Evolutionary conservation across 2,797 vertebrate species (phyloP).

Genomic region (Danionella dracula): DNA sequence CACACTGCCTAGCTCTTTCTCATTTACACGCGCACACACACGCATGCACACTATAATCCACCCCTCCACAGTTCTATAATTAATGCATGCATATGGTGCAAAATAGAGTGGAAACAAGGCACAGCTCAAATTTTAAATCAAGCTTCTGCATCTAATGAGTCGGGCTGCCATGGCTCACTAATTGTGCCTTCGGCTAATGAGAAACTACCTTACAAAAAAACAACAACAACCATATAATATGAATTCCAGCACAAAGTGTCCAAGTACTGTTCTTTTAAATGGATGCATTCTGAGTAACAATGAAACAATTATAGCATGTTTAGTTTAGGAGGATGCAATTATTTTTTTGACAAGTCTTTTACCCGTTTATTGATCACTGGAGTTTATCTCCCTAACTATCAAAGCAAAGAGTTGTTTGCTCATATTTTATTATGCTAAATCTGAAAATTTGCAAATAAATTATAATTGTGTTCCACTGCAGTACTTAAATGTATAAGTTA

Average conservation of each 20-base stretch:
- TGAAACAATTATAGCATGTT: background rate
- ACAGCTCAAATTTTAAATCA: constrained; percentile 81
- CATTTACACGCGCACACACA: constrained; percentile 9
- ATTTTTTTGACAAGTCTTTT: too few species aligned
- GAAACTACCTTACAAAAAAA: constrained; percentile 53
- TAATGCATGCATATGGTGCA: constrained; percentile 91
- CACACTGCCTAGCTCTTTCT: constrained; percentile 61
- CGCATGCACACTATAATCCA: constrained; percentile 56
- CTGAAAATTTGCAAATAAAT: too few species aligned
- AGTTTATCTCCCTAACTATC: too few species aligned
- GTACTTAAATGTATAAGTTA: too few species aligned
- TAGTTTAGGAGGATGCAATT: too few species aligned
- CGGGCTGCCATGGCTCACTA: constrained; percentile 73
- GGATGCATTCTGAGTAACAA: background rate
- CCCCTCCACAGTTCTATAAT: constrained; percentile 86
- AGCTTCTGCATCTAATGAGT: constrained; percentile 77
- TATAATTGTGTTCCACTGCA: too few species aligned
- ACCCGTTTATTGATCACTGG: too few species aligned
- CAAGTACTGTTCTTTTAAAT: constrained; percentile 26
- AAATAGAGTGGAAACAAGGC: constrained; percentile 83
- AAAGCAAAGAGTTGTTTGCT: too few species aligned
- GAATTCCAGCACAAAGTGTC: constrained; percentile 39
- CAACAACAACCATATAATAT: constrained; percentile 25
- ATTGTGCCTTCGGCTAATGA: constrained; percentile 74
- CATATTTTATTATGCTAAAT: too few species aligned